Conservation (phyloP, 2,888 invertebrate species). For the Beris morrisii region DNA sequence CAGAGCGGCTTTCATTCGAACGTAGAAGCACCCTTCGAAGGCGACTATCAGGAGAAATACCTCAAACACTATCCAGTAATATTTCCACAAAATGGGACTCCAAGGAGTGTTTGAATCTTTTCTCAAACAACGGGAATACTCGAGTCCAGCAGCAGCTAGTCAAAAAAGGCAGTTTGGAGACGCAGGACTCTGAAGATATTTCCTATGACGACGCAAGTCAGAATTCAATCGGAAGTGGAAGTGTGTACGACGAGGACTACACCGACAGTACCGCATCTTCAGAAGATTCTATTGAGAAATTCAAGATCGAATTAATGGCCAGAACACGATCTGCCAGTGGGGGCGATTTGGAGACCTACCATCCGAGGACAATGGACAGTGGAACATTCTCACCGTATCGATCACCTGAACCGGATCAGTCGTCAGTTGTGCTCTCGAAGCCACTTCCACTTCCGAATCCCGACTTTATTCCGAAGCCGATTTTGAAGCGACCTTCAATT, state of each 20-base stretch:
- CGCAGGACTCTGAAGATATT: constrained; percentile 52
- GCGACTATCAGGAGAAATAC: constrained; percentile 58
- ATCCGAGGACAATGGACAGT: constrained; percentile 61
- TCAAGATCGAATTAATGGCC: constrained; percentile 52
- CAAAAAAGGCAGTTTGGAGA: constrained; percentile 49
- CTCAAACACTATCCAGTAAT: constrained; percentile 41
- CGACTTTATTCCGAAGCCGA: constrained; percentile 76
- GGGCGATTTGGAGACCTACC: constrained; percentile 69
- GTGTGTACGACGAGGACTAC: constrained; percentile 63
- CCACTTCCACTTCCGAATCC: constrained; percentile 67
- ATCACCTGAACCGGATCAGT: constrained; percentile 58
- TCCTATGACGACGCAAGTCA: constrained; percentile 43
- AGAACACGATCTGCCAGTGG: constrained; percentile 50
- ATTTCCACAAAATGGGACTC: constrained; percentile 50
- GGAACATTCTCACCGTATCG: constrained; percentile 53
- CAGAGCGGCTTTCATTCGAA: constrained; percentile 57
- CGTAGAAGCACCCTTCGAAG: constrained; percentile 57
- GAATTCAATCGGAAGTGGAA: constrained; percentile 42
- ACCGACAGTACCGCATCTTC: constrained; percentile 66
- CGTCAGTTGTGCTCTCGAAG: constrained; percentile 63
- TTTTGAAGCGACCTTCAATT: constrained; percentile 64
- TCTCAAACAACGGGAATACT: neutral
- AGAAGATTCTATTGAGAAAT: constrained; percentile 54
- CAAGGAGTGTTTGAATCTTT: constrained; percentile 46
- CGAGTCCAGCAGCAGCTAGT: constrained; percentile 41